phyloP scores from a whole-genome alignment of 2,797 vertebrate species.

The Fistularia tabacaria region DNA sequence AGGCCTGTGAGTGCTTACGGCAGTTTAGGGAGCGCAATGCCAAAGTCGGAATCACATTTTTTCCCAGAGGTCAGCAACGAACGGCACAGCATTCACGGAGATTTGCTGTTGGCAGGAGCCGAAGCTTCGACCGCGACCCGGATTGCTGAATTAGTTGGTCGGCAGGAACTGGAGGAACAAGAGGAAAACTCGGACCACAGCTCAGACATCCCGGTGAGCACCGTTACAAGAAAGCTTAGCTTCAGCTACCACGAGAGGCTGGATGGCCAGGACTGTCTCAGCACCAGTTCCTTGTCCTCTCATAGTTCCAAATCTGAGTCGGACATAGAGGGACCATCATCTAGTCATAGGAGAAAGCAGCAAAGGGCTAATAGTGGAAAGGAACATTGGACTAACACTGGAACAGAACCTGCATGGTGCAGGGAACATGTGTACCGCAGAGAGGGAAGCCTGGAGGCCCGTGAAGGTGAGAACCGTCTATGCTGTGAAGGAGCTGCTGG shows the following conservation, averaged over 20 bases:
- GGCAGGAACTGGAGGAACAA: constrained; percentile 43
- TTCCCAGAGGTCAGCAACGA: constrained; percentile 66
- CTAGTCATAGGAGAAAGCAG: constrained; percentile 37
- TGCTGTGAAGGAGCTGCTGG: constrained; percentile 40
- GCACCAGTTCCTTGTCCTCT: constrained; percentile 77
- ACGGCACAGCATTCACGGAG: constrained; percentile 47
- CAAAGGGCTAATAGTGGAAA: constrained; percentile 20
- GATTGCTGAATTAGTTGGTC: constrained; percentile 34
- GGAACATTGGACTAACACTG: constrained; percentile 42
- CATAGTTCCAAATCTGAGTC: constrained; percentile 76
- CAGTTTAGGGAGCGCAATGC: constrained; percentile 52
- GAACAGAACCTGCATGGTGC: background rate
- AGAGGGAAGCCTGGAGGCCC: constrained; percentile 19
- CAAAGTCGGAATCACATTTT: constrained; percentile 43
- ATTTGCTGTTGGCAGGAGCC: constrained; percentile 27
- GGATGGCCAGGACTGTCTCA: constrained; percentile 70
- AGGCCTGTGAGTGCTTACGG: constrained; percentile 63
- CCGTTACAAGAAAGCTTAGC: constrained; percentile 55
- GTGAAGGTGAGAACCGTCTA: constrained; percentile 51
- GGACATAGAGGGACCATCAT: constrained; percentile 57
- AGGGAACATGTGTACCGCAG: background rate
- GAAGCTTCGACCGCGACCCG: constrained; percentile 35
- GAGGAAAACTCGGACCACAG: constrained; percentile 64
- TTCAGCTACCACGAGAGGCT: constrained; percentile 63
- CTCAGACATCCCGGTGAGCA: constrained; percentile 60